Base-by-base conservation (phyloP, 2,797 vertebrate species). In the Brachymystax lenok region DNA sequence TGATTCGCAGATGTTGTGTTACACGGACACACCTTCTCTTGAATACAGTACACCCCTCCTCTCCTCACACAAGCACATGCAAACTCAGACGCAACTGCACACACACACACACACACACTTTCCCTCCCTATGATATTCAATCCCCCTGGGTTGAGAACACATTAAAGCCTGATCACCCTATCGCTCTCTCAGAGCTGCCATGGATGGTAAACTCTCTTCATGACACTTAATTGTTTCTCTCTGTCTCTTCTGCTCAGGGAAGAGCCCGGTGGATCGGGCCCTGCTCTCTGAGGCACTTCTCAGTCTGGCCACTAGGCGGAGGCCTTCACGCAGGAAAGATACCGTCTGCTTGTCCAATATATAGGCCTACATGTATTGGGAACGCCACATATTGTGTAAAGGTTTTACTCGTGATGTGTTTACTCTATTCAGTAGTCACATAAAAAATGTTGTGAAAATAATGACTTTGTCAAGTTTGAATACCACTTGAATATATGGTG, bases 1-100 rank as follows among this genome's bases (percentile, higher is more conserved):
- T 83, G 85, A 89, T 87, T 90, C 85, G 80, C 90, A 92, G 84
- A 92, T 92, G 90, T 90, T 85, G 85, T 89, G 89, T 92, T 90
- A 87, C 80, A 88, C 79, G 81, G 75, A 77, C 66, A 82, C 86
- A 89, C 82, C 81, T 86, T 88, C 81, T 82, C 79, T 46, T 13
- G 40, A 46, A 13, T 46, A 46, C 40, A 46, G 40, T 12, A 12
- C 40, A 46, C 10, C 40, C 40, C 40, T 46, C 40, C 40, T 46
- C 10, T 10, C 40, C 40, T 46, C 10, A 4, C n/a, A 27, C 6
- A 52, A 6, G 7, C 51, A 3, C 6, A 16, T 17, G 13, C 76
- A 79, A 75, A 80, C 77, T 61, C 77, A 76, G 61, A 72, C 46
- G 80, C 82, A 46, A 63, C 85, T 27, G 16, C 76, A 79, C 77